Conservation (phyloP, 2,888 invertebrate genomes). For the Lingula anatina region DNA sequence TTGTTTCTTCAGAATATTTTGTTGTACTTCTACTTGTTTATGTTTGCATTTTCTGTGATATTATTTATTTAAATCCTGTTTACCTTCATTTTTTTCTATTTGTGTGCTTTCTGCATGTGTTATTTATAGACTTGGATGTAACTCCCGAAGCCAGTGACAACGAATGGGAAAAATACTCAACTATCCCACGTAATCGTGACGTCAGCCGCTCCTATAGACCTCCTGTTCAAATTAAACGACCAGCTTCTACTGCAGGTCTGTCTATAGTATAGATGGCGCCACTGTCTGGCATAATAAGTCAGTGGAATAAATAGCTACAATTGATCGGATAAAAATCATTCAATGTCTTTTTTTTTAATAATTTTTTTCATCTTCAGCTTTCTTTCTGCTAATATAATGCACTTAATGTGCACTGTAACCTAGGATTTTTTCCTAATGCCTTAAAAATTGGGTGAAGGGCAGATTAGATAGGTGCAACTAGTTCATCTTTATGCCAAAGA, state of each 20-base stretch:
- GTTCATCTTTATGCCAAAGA: too few relatives aligned
- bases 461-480: too few relatives aligned
- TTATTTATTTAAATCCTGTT: neutral
- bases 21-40: too few relatives aligned
- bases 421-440: too few relatives aligned
- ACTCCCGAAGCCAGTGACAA: conserved; percentile 15
- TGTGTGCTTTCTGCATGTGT: neutral
- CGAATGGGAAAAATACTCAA: conserved; percentile 39
- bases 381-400: neutral
- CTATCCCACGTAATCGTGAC: conserved; percentile 37
- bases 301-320: too few relatives aligned
- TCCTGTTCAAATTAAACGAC: conserved; percentile 29
- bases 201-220: conserved; percentile 25
- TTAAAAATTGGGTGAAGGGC: too few relatives aligned
- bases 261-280: neutral
- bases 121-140: conserved; percentile 28
- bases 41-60: too few relatives aligned
- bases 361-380: neutral
- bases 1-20: too few relatives aligned
- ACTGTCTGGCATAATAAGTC: too few relatives aligned
- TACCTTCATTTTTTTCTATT: conserved; percentile 1
- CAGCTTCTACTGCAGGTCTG: conserved; percentile 40
- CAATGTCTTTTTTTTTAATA: neutral
- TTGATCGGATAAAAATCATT: neutral
- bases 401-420: too few relatives aligned